Percentiles rank a stretch among this genome's conserved stretches.
phyloP scores from a whole-genome alignment of 2,888 invertebrate species.

The Amphipoea lucens region DNA sequence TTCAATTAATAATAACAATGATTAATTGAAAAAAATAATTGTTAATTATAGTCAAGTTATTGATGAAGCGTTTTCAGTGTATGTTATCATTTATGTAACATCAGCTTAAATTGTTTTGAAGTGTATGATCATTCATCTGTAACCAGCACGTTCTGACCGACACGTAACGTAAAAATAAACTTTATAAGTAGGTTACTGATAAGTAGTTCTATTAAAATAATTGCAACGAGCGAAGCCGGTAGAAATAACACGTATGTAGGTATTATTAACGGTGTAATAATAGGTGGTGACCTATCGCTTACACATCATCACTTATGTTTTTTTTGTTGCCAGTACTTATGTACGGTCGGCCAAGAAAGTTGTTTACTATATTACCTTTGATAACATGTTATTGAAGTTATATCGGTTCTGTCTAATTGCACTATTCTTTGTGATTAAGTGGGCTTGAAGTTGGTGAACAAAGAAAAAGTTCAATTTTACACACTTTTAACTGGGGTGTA shows the following conservation, averaged over 20 bases:
- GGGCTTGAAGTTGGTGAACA: neutral
- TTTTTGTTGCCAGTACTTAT: conserved; percentile 23
- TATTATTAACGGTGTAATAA: conserved; percentile 33
- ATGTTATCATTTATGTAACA: neutral
- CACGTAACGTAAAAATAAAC: neutral
- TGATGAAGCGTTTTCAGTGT: neutral
- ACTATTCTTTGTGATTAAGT: conserved; percentile 14
- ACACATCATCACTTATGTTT: conserved; percentile 44
- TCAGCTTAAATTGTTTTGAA: neutral
- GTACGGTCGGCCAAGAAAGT: conserved; percentile 22
- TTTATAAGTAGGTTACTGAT: neutral
- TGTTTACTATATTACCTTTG: conserved; percentile 22
- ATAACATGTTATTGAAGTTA: conserved; percentile 20
- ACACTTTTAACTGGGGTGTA: neutral
- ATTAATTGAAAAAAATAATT: too few relatives aligned
- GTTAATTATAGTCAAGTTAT: neutral
- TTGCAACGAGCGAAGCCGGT: conserved; percentile 22
- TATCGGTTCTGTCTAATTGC: neutral
- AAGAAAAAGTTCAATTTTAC: neutral
- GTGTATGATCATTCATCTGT: neutral
- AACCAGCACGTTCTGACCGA: neutral
- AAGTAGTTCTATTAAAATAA: conserved; percentile 43
- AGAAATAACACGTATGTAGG: conserved; percentile 16
- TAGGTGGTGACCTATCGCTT: conserved; percentile 49
- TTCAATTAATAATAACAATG: too few relatives aligned